phyloP scores from a whole-genome alignment of 2,797 vertebrate genomes.

The Synaphobranchus kaupii region DNA sequence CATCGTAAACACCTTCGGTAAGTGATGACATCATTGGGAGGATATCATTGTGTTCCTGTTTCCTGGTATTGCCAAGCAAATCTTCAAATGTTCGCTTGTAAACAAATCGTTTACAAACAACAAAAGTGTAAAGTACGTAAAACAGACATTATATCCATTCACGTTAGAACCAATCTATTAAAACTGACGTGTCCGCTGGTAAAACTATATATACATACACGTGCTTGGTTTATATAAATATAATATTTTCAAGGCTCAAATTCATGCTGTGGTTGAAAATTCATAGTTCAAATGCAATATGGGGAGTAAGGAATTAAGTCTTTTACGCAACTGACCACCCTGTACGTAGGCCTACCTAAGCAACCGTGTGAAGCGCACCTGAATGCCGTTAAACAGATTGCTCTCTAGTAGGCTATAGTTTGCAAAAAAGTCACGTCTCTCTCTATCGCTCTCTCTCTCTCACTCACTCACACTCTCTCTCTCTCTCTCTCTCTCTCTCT shows the following conservation, averaged over 20 bases:
- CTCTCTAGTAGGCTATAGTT: neutral
- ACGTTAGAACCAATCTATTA: neutral
- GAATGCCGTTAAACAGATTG: neutral
- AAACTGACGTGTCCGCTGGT: neutral
- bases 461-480: neutral
- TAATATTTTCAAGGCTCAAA: neutral
- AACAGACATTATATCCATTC: neutral
- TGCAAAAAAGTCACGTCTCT: constrained; percentile 30
- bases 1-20: neutral
- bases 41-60: neutral
- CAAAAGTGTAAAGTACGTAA: neutral
- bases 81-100: neutral
- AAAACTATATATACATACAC: neutral
- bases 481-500: neutral
- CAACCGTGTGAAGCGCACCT: neutral
- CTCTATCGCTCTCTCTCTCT: neutral
- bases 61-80: neutral
- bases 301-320: neutral
- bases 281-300: neutral
- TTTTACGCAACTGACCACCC: neutral
- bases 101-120: neutral
- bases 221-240: neutral
- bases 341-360: neutral
- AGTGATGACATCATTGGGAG: constrained; percentile 11
- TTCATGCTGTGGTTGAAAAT: neutral